phyloP scores from a whole-genome alignment of 1,140 invertebrate species.

The Eriosoma lanigerum region DNA sequence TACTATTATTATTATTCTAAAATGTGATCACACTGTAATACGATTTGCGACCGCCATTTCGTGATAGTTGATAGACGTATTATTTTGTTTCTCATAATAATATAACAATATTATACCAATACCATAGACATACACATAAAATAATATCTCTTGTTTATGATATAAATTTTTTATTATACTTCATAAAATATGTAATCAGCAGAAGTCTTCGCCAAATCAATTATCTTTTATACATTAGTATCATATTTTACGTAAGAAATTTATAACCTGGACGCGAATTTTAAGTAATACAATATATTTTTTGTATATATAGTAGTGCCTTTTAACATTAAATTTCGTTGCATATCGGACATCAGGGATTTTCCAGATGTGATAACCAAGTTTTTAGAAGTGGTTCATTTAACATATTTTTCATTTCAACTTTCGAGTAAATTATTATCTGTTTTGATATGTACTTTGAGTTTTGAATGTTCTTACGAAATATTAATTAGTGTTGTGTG shows the following conservation, averaged over 20 bases:
- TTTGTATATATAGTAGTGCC: background rate
- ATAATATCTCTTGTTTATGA: background rate
- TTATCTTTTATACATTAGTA: background rate
- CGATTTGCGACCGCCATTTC: constrained; percentile 40
- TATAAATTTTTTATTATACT: background rate
- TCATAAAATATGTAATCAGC: no score
- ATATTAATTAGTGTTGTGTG: background rate
- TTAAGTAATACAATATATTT: background rate
- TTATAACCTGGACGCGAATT: background rate
- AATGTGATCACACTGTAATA: constrained; percentile 36
- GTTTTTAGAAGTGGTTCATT: constrained; percentile 26
- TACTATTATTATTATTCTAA: background rate
- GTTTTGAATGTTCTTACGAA: background rate
- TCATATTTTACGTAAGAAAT: background rate
- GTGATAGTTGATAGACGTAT: constrained; percentile 40
- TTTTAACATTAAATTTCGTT: background rate
- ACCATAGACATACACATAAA: no score
- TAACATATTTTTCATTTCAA: background rate
- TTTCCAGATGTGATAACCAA: constrained; percentile 44
- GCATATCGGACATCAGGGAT: constrained; percentile 24
- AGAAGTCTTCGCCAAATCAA: no score
- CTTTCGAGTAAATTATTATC: constrained; percentile 19
- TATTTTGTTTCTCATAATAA: constrained; percentile 30
- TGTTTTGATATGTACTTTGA: background rate
- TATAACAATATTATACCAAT: no score